Conservation (phyloP, 2,113 vertebrate species). For the Heterocephalus glaber region DNA sequence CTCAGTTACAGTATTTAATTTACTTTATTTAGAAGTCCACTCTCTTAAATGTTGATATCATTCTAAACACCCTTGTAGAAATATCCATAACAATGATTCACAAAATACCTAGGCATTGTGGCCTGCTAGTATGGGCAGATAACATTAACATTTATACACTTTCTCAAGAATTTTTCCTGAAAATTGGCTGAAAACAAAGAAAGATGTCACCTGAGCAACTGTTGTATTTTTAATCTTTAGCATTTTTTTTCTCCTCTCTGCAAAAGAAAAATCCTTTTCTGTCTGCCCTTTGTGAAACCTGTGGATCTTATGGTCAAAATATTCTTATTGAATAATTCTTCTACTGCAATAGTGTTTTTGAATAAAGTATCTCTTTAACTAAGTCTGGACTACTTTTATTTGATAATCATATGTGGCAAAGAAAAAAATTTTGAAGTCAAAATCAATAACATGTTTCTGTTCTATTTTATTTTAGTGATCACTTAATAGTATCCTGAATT, state of each 20-base stretch:
- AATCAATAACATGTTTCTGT: conserved; percentile 16
- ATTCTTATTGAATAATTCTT: not conserved
- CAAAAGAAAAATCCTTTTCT: not conserved
- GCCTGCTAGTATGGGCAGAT: not conserved
- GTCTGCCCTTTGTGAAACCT: conserved; percentile 17
- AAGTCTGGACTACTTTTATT: not conserved
- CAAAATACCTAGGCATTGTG: not conserved
- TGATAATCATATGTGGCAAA: not conserved
- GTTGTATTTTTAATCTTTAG: not conserved
- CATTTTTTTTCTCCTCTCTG: not conserved
- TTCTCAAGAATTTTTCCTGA: not conserved
- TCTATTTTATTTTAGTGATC: conserved; percentile 42
- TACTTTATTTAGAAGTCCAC: not conserved
- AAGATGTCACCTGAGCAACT: not conserved
- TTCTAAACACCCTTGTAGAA: not conserved
- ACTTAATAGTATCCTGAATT: not conserved
- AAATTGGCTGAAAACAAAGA: not conserved
- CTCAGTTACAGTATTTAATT: not conserved
- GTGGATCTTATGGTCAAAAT: not conserved
- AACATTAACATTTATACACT: not conserved
- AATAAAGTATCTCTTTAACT: conserved; percentile 13
- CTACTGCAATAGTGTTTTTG: not conserved
- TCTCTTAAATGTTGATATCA: conserved; percentile 20
- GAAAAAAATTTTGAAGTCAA: not conserved
- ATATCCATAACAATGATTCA: not conserved